Evolutionary conservation across 2,113 vertebrate species (phyloP).

Genomic region (Sphaerodactylus townsendi): DNA sequence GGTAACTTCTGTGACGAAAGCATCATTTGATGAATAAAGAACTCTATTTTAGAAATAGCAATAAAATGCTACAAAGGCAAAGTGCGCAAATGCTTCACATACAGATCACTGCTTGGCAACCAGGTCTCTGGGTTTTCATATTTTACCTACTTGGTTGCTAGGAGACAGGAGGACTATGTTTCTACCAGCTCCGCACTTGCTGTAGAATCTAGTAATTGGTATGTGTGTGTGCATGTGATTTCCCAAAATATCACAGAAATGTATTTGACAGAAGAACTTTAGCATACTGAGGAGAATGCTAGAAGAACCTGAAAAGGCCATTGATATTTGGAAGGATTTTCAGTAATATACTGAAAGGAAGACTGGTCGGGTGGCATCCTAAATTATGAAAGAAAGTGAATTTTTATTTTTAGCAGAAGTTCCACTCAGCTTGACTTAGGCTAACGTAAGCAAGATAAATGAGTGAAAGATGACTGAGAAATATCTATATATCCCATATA

Average conservation of each 20-base stretch:
- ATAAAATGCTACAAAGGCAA: constrained; percentile 51
- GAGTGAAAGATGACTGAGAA: neutral
- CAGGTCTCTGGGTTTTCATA: constrained; percentile 28
- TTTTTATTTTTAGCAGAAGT: neutral
- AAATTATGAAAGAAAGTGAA: neutral
- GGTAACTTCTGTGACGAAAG: constrained; percentile 46
- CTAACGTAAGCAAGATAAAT: neutral
- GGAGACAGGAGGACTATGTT: constrained; percentile 59
- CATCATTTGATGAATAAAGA: constrained; percentile 38
- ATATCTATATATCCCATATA: neutral
- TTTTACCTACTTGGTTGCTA: constrained; percentile 64
- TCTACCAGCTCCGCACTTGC: constrained; percentile 63
- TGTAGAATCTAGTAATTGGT: constrained; percentile 65
- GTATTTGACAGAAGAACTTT: neutral
- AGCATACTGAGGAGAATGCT: neutral
- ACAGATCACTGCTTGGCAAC: constrained; percentile 60
- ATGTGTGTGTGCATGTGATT: constrained; percentile 18
- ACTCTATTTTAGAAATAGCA: constrained; percentile 63
- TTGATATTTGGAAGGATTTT: neutral
- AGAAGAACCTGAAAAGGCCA: neutral
- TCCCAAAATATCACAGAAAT: constrained; percentile 57
- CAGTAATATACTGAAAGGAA: neutral
- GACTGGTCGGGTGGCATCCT: neutral
- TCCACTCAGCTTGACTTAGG: neutral
- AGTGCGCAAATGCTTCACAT: constrained; percentile 38